phyloP scores from a whole-genome alignment of 1,140 invertebrate species.

The Steinernema khuongi region DNA sequence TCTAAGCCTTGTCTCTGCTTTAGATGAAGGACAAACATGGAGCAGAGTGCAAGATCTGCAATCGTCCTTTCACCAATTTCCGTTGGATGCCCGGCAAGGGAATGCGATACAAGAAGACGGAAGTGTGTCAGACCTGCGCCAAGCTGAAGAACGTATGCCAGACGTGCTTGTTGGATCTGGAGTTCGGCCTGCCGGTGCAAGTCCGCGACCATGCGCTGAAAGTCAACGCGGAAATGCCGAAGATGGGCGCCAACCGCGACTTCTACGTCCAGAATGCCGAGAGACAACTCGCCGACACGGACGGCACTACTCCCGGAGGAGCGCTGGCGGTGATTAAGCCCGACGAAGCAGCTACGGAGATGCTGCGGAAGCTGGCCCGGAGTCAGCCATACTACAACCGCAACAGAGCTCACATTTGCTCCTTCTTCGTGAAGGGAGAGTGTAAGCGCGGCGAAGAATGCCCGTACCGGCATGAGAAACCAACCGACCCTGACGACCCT shows the following conservation, averaged over 20 bases:
- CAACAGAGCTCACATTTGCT: constrained; percentile 97
- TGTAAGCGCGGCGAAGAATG: constrained; percentile 98
- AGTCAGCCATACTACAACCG: constrained; percentile 97
- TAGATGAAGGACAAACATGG: constrained; percentile 97
- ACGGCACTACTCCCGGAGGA: constrained; percentile 62
- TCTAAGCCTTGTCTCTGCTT: constrained; percentile 61
- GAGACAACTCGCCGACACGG: constrained; percentile 66
- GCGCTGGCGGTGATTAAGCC: constrained; percentile 60
- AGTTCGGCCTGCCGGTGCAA: constrained; percentile 75
- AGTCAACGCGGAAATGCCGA: constrained; percentile 86
- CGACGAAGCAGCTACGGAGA: constrained; percentile 65
- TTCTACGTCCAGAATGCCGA: constrained; percentile 95
- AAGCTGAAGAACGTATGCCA: constrained; percentile 99
- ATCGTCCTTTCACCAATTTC: constrained; percentile 94
- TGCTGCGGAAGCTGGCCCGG: constrained; percentile 85
- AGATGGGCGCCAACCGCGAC: constrained; percentile 97
- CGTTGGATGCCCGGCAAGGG: constrained; percentile 88
- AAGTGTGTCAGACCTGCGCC: constrained; percentile 98
- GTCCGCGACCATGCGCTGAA: constrained; percentile 91
- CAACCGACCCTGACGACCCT: constrained; percentile 97
- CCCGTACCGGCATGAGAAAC: constrained; percentile 94
- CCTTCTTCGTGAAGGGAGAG: constrained; percentile 99
- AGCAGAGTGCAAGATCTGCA: constrained; percentile 98
- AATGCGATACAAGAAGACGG: constrained; percentile 99
- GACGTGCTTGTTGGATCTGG: constrained; percentile 92